Base-by-base conservation (phyloP, 2,797 vertebrate genomes). In the Atherinosoma microstoma region DNA sequence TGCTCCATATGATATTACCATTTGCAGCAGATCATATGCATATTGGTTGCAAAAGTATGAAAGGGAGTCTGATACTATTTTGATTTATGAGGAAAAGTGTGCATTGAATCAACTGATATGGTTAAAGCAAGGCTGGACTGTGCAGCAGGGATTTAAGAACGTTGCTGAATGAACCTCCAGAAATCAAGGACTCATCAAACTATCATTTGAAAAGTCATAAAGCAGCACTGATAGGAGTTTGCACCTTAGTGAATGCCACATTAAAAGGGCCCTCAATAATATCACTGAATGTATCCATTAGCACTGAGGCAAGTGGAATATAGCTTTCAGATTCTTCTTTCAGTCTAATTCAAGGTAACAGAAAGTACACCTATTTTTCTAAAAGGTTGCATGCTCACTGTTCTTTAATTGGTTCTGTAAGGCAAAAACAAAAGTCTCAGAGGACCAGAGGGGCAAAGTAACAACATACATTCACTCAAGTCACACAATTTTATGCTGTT, bases 21-120 rank as follows among this genome's bases (percentile, higher is more conserved):
- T 79, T 86, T 24, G 35, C 27, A 76, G 68, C 57, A 70, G 87
- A 87, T 91, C 86, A 87, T 93, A 92, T 93, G 83, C 91, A 90
- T 89, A 90, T 79, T 89, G 84, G 83, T 81, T 89, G 76, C 80
- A 87, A 85, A 16, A 86, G 68, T 85, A 80, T 84, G 69, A 91
- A 85, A 88, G 75, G 69, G 16, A 64, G 72, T 80, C 66, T 86
- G 83, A 89, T 91, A 85, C 75, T 84, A 64, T 87, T 92, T 91
- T 93, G 89, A 92, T 86, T 92, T 85, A 91, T 90, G 82, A 85
- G 86, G 89, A 90, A 90, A 92, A 89, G 80, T 91, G 77, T 69
- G 83, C 84, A 87, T 83, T 85, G 86, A 91, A 85, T 84, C 57
- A 82, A 79, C 76, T 79, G 82, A 93, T 91, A 91, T 36, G 68